A percentile compares a stretch with the other conserved stretches of the same genome.
These are phyloP conservation scores for Phalanger gymnotis DNA, from an alignment of 2,797 vertebrate species.

Conservation along the genomic window DNA sequence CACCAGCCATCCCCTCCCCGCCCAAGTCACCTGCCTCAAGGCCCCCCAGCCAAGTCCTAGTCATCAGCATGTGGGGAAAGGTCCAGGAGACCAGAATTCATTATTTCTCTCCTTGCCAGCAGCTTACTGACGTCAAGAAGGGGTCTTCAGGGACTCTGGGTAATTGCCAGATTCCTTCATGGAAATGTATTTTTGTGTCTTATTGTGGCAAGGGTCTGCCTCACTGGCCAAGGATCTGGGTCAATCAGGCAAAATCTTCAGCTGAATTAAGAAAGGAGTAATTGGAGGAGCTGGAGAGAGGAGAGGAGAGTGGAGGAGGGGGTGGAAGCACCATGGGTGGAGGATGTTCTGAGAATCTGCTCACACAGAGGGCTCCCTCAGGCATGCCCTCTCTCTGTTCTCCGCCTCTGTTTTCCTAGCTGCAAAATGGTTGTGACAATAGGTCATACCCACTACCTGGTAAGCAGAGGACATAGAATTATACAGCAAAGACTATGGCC, in stretches of 20 bases:
- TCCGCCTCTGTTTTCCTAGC: background rate
- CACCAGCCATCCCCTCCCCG: rapidly evolving
- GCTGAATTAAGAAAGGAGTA: background rate
- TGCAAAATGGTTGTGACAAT: background rate
- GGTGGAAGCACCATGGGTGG: background rate
- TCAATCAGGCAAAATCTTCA: background rate
- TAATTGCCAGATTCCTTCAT: background rate
- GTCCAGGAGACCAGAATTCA: background rate
- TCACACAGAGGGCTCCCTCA: background rate
- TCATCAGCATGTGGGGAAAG: background rate
- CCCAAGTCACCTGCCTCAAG: background rate
- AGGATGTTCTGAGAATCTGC: background rate
- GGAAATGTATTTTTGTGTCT: background rate
- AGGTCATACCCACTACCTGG: background rate
- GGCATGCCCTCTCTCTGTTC: background rate
- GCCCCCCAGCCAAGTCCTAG: background rate
- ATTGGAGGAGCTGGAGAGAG: background rate
- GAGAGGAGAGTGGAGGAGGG: background rate
- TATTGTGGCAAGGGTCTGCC: background rate
- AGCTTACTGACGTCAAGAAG: background rate
- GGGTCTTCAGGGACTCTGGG: background rate
- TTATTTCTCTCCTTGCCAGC: background rate
- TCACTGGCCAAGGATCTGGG: conserved; percentile 24
- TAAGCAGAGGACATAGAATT: rapidly evolving
- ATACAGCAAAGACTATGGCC: background rate